phyloP scores from a whole-genome alignment of 2,888 invertebrate genomes.

The Lasioglossum oenotherae region DNA sequence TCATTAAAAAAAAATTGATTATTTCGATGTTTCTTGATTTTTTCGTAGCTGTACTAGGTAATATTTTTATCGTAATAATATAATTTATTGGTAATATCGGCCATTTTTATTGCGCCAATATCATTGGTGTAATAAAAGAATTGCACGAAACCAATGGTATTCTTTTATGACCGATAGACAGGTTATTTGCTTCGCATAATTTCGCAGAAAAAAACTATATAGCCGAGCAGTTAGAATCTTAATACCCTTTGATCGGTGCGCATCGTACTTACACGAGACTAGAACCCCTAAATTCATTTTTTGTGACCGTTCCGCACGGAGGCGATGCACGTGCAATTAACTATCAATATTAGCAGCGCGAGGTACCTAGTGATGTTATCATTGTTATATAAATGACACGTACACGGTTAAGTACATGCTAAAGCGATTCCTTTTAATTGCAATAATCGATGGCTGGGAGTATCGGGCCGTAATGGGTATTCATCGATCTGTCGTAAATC shows the following conservation, averaged over 20 bases:
- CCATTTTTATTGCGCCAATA: too few species aligned
- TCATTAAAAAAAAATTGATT: too few species aligned
- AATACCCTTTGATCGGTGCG: background rate
- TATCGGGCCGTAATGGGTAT: constrained; percentile 41
- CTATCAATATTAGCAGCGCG: constrained; percentile 10
- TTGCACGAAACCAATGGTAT: background rate
- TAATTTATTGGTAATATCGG: too few species aligned
- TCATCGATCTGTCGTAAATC: constrained; percentile 55
- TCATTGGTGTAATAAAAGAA: background rate
- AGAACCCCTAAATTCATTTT: background rate
- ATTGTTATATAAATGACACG: constrained; percentile 36
- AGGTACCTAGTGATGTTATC: background rate
- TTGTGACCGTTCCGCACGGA: background rate
- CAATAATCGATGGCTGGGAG: constrained; percentile 27
- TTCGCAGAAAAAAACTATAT: background rate
- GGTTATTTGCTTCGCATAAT: background rate
- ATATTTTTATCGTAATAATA: too few species aligned
- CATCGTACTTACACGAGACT: background rate
- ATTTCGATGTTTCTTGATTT: too few species aligned
- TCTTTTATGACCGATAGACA: background rate
- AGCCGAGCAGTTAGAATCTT: background rate
- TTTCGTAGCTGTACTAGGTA: too few species aligned
- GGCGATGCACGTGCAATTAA: background rate
- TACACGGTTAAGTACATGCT: constrained; percentile 3
- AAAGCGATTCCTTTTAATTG: constrained; percentile 54